Evolutionary conservation across 2,888 invertebrate genomes (phyloP), one percentile per base, ranked within the genome.

Genomic region (Cephalotes varians): DNA sequence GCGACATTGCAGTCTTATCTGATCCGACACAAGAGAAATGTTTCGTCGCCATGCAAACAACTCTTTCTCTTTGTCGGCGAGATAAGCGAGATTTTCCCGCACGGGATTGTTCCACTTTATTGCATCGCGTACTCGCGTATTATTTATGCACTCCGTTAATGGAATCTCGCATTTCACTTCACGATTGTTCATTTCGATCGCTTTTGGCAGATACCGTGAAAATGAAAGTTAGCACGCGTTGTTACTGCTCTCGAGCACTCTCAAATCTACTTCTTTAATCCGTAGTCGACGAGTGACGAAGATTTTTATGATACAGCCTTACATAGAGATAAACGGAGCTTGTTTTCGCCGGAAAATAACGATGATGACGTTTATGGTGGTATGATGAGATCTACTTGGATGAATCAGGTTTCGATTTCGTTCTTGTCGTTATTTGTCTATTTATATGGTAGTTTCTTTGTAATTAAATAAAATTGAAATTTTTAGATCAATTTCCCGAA

Each of bases 31-130:
- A 49, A 40, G 64, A 81, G 65, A 72, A 72, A 83, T 65, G 83
- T 64, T 65, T 65, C 31, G 62, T 81, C 72, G 56, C 49, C 37
- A 34, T 28, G 47, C 67, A 81, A 73, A 67, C 51, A 58, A 81
- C 69, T 73, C 73, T 72, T 73, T 64, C 47, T 28, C 67, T 83
- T 83, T 83, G 83, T 83, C 83, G 83, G 73, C 28, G n/a, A 60
- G 60, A 67, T 56, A 67, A 82, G 28, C 71, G 25, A 44, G 21
- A 85, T 77, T 77, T 85, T 51, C 73, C 21, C 44, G 34, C 2
- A 21, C 47, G 12, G 21, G 21, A 31, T 64, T 34, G 77, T 64
- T 64, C 25, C 31, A 40, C 25, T 80, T 80, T 40, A 80, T 76
- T 49, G 49, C 79, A 49, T 10, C 37, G 40, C 18, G 28, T 28